Percentiles rank a stretch among this genome's conserved stretches.
Evolutionary conservation across 2,113 vertebrate species (phyloP).

Genomic region (Petroica traversi): DNA sequence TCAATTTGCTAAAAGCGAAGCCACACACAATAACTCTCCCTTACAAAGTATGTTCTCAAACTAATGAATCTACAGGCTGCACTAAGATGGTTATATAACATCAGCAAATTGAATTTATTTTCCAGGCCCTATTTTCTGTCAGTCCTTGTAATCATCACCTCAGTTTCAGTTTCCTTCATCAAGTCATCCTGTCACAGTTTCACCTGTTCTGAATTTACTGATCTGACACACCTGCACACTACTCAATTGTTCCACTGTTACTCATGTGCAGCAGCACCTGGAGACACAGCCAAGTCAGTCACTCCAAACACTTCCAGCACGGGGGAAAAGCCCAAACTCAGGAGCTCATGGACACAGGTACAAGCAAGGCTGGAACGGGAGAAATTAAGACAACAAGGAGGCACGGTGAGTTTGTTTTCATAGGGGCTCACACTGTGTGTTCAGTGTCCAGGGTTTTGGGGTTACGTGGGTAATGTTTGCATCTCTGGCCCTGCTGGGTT

Average conservation of each 20-base stretch:
- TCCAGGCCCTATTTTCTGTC: conserved; percentile 3
- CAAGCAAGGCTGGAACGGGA: neutral
- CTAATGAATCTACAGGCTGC: conserved; percentile 15
- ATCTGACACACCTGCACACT: neutral
- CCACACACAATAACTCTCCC: neutral
- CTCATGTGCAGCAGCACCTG: neutral
- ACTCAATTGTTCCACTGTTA: neutral
- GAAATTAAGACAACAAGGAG: neutral
- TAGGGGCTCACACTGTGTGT: neutral
- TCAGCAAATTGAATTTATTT: conserved; percentile 9
- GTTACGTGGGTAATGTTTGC: fast-evolving
- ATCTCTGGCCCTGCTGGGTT: neutral
- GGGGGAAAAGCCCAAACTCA: neutral
- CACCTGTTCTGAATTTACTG: neutral
- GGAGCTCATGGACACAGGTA: fast-evolving
- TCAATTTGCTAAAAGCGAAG: conserved; percentile 39
- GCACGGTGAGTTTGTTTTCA: fast-evolving
- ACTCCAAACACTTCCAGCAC: neutral
- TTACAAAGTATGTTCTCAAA: neutral
- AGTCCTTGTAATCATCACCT: neutral
- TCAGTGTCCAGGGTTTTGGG: neutral
- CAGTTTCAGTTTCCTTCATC: neutral
- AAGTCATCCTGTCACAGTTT: neutral
- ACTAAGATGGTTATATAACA: conserved; percentile 16
- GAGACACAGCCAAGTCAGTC: neutral